Percentiles rank a stretch among this genome's conserved stretches.
Conservation (phyloP, 2,113 vertebrate genomes). For the Oncorhynchus masou region DNA sequence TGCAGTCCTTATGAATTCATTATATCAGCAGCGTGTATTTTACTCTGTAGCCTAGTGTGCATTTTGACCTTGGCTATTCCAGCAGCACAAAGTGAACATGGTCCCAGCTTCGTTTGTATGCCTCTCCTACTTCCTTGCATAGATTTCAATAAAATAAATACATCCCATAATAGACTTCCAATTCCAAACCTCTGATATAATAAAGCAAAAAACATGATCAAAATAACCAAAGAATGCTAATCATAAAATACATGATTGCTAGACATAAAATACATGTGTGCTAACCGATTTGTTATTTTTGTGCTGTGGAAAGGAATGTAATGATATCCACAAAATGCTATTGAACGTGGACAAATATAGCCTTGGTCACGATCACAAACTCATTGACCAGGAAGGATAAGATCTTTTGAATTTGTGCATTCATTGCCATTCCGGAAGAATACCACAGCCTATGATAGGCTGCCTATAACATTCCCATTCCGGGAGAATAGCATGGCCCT, state of each 20-base stretch:
- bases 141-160: constrained; percentile 28
- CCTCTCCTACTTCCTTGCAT: constrained; percentile 3
- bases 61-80: constrained; percentile 64
- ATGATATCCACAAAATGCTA: not conserved
- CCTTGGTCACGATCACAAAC: not conserved
- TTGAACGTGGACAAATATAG: not conserved
- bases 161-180: not conserved
- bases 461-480: not conserved
- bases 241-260: not conserved
- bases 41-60: constrained; percentile 12
- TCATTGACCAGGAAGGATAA: not conserved
- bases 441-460: no score
- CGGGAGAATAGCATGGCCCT: not conserved
- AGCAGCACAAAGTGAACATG: constrained; percentile 40
- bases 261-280: not conserved
- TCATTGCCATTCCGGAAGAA: not conserved
- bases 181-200: no score
- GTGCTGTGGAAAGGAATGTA: not conserved
- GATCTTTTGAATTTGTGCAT: not conserved
- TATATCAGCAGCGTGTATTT: constrained; percentile 47
- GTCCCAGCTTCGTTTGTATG: constrained; percentile 36
- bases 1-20: constrained; percentile 57
- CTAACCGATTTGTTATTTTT: no score
- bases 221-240: not conserved
- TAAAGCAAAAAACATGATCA: not conserved